Percentiles rank a stretch among this genome's conserved stretches.
Conservation (phyloP, 53 echinoderm and acorn worm species). For the Stichopus horrens region DNA sequence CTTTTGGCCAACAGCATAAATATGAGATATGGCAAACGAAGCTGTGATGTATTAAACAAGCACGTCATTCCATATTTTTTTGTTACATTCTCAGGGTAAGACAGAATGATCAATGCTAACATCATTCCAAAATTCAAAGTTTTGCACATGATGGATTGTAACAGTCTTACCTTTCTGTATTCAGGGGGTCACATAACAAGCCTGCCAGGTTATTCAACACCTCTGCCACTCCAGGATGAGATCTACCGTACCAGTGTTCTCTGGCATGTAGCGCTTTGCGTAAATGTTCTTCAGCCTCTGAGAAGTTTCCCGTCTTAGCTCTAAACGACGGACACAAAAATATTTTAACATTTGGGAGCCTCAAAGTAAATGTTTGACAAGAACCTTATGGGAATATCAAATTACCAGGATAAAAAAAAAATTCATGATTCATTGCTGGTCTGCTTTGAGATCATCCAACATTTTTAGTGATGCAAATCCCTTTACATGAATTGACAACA, state of each 20-base stretch:
- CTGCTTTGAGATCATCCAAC: too few relatives aligned
- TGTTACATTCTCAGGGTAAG: too few relatives aligned
- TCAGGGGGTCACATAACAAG: slow-evolving; percentile 59
- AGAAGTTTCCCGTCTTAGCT: slow-evolving; percentile 65
- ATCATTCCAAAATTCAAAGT: too few relatives aligned
- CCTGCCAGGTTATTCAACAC: slow-evolving; percentile 83
- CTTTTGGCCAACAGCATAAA: too few relatives aligned
- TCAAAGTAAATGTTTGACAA: neutral
- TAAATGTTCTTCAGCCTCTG: slow-evolving; percentile 57
- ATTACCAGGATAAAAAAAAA: too few relatives aligned
- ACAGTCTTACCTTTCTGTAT: slow-evolving; percentile 35
- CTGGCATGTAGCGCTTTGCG: slow-evolving; percentile 73
- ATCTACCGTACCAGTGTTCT: slow-evolving; percentile 89
- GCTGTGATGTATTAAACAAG: neutral
- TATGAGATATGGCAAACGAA: neutral
- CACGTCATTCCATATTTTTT: neutral
- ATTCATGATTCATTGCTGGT: too few relatives aligned
- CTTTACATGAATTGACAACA: too few relatives aligned
- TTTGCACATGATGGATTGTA: neutral
- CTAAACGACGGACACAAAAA: slow-evolving; percentile 39
- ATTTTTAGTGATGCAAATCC: too few relatives aligned
- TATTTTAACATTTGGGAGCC: neutral
- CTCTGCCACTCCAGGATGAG: slow-evolving; percentile 87
- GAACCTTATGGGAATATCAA: too few relatives aligned
- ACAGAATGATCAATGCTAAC: too few relatives aligned